Evolutionary conservation across 1,140 invertebrate species (phyloP).

Genomic region (Panulirus ornatus): DNA sequence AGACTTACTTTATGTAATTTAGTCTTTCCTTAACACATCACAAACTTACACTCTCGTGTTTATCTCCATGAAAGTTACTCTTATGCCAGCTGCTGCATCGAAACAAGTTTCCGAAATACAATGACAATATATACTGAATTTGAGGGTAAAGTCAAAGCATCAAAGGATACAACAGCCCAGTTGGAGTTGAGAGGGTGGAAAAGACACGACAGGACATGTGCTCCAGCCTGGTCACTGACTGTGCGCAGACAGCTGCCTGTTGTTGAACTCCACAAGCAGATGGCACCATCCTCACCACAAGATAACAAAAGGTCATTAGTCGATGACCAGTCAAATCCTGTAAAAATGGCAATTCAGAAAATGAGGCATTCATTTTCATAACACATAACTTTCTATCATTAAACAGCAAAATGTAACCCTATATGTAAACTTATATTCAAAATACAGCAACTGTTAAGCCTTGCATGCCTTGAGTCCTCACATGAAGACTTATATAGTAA

Average conservation of each 20-base stretch:
- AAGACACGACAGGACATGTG: conserved; percentile 86
- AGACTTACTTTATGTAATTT: too few relatives aligned
- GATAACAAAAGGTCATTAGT: conserved; percentile 91
- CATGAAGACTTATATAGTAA: too few relatives aligned
- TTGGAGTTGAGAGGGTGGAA: conserved; percentile 94
- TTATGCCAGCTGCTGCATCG: too few relatives aligned
- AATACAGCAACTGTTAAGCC: too few relatives aligned
- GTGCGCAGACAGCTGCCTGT: conserved; percentile 83
- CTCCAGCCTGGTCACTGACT: conserved; percentile 83
- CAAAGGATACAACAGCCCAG: conserved; percentile 86
- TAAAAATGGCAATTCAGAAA: background rate
- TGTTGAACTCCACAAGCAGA: conserved; percentile 86
- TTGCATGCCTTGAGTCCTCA: too few relatives aligned
- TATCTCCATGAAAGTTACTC: too few relatives aligned
- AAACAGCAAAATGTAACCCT: too few relatives aligned
- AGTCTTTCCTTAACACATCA: too few relatives aligned
- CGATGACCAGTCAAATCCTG: conserved; percentile 88
- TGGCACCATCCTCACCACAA: conserved; percentile 86
- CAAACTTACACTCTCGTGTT: too few relatives aligned
- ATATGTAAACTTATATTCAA: too few relatives aligned
- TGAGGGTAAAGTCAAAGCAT: background rate
- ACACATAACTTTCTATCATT: background rate
- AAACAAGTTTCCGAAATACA: too few relatives aligned
- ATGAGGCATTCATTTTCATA: background rate
- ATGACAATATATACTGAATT: too few relatives aligned